These are phyloP conservation scores for Temnothorax unifasciatus DNA, from an alignment of 2,888 invertebrate species.

Conservation along the genomic window DNA sequence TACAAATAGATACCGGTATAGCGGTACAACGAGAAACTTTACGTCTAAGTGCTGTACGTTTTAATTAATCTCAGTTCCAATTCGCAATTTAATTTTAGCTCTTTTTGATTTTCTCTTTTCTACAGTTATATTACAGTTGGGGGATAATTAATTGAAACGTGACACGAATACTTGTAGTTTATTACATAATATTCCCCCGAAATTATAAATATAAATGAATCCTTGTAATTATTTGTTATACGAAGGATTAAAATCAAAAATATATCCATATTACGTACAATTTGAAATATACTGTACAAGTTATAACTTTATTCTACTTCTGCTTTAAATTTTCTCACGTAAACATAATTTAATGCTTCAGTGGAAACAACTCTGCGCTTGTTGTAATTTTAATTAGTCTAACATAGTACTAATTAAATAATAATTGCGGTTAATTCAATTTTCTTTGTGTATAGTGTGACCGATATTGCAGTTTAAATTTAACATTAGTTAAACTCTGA, in stretches of 20 bases:
- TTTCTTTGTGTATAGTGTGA: not conserved
- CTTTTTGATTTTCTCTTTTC: not conserved
- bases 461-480: conserved; percentile 7
- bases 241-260: not conserved
- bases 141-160: conserved; percentile 15
- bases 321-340: not conserved
- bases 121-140: not conserved
- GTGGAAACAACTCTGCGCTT: not conserved
- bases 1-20: conserved; percentile 21
- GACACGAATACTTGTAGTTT: not conserved
- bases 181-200: not conserved
- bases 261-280: not conserved
- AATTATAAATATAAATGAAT: not conserved
- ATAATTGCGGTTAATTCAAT: conserved; percentile 16
- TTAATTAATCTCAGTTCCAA: conserved; percentile 37
- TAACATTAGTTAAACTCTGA: conserved; percentile 1
- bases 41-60: conserved; percentile 9
- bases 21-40: conserved; percentile 21
- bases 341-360: not conserved
- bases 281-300: not conserved
- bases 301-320: not conserved
- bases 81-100: conserved; percentile 27
- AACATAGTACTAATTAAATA: not conserved
- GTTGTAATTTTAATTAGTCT: conserved; percentile 20
- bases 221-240: not conserved